These are phyloP conservation scores for Lysandra bellargus DNA, from an alignment of 2,888 invertebrate genomes.

Conservation along the genomic window DNA sequence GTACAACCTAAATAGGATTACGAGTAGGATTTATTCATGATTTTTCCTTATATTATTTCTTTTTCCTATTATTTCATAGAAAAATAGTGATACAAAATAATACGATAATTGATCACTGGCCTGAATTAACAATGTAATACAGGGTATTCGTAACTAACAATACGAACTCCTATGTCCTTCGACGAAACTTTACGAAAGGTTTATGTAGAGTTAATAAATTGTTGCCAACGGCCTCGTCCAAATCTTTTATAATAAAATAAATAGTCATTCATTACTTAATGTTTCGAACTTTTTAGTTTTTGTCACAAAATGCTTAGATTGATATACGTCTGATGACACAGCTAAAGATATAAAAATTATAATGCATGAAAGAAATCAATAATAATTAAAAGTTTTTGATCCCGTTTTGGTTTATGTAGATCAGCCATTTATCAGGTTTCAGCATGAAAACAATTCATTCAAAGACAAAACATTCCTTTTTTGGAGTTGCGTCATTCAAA, in stretches of 20 bases:
- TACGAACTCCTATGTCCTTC: background rate
- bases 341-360: background rate
- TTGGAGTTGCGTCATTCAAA: too few relatives aligned
- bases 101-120: background rate
- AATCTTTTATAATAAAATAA: conserved; percentile 2
- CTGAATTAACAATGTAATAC: background rate
- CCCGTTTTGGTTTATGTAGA: too few relatives aligned
- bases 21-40: background rate
- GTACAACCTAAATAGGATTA: background rate
- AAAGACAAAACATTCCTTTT: too few relatives aligned
- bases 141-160: background rate
- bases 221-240: background rate
- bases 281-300: background rate
- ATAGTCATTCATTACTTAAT: background rate
- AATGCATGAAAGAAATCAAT: background rate
- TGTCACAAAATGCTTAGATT: background rate
- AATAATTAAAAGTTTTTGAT: background rate
- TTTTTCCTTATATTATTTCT: background rate
- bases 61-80: background rate
- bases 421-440: too few relatives aligned
- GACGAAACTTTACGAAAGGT: background rate
- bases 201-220: conserved; percentile 5
- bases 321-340: background rate
- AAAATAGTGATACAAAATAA: background rate
- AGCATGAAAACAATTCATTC: too few relatives aligned